Conservation (phyloP, 2,797 vertebrate genomes). For the Buphagus erythrorhynchus region DNA sequence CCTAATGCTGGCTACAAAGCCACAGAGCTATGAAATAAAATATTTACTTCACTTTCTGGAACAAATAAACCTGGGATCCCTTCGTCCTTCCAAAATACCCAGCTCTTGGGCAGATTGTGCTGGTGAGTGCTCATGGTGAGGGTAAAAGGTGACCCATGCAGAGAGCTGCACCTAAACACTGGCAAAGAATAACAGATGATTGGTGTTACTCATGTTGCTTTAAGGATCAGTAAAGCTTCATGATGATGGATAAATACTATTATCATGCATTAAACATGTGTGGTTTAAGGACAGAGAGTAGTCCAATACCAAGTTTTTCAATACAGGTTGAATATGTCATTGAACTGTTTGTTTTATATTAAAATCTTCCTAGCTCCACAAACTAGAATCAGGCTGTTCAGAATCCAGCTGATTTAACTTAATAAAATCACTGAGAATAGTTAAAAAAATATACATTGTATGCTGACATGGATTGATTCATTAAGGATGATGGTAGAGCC, state of each 20-base stretch:
- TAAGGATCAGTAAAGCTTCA: constrained; percentile 27
- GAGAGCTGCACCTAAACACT: background rate
- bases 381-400: background rate
- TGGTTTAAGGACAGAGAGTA: constrained; percentile 14
- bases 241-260: constrained; percentile 2
- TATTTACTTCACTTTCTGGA: background rate
- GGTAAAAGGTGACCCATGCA: background rate
- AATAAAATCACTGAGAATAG: background rate
- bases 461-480: constrained; percentile 15
- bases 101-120: background rate
- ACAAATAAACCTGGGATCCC: background rate
- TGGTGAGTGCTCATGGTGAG: fast-evolving
- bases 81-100: background rate
- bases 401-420: constrained; percentile 22
- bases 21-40: background rate
- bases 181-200: background rate
- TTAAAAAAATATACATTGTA: background rate
- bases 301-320: background rate
- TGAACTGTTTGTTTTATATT: background rate
- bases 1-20: background rate
- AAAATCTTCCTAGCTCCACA: background rate
- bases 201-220: background rate
- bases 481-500: background rate
- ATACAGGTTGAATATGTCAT: background rate
- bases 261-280: background rate